Evolutionary conservation across 2,113 vertebrate species (phyloP).

Genomic region (Symphodus melops): DNA sequence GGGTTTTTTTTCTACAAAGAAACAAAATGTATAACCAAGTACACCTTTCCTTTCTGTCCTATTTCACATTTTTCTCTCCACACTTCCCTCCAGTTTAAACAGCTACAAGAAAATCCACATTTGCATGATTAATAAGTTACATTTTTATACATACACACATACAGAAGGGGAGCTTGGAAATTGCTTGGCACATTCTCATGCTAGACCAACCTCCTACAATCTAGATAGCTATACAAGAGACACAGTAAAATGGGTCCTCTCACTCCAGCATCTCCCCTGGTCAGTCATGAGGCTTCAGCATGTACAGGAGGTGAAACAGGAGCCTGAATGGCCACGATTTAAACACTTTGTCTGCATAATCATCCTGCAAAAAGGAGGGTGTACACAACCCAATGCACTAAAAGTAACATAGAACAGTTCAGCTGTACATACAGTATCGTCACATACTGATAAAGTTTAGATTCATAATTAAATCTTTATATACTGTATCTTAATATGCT

Average conservation of each 20-base stretch:
- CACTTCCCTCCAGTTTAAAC: slow-evolving; percentile 70
- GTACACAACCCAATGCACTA: slow-evolving; percentile 69
- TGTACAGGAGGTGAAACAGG: slow-evolving; percentile 61
- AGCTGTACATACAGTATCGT: slow-evolving; percentile 79
- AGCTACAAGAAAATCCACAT: slow-evolving; percentile 83
- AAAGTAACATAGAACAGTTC: slow-evolving; percentile 69
- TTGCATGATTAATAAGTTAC: slow-evolving; percentile 84
- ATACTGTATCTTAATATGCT: slow-evolving; percentile 84
- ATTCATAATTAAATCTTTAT: slow-evolving; percentile 82
- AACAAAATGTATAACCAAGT: slow-evolving; percentile 50
- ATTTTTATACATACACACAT: slow-evolving; percentile 77
- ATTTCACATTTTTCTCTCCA: slow-evolving; percentile 59
- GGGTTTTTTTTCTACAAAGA: slow-evolving; percentile 56
- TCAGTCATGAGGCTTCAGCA: slow-evolving; percentile 65
- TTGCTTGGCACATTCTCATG: slow-evolving; percentile 76
- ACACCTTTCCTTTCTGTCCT: slow-evolving; percentile 39
- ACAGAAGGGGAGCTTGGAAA: slow-evolving; percentile 71
- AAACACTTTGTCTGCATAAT: slow-evolving; percentile 57
- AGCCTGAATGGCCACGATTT: slow-evolving; percentile 48
- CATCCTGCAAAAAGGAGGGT: slow-evolving; percentile 60
- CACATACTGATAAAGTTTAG: slow-evolving; percentile 76
- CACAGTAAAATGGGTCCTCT: slow-evolving; percentile 73
- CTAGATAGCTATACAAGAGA: slow-evolving; percentile 81
- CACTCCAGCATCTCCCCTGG: slow-evolving; percentile 55
- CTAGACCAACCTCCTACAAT: slow-evolving; percentile 79